Base-by-base conservation (phyloP, 2,797 vertebrate species). In the Intellagama lesueurii region DNA sequence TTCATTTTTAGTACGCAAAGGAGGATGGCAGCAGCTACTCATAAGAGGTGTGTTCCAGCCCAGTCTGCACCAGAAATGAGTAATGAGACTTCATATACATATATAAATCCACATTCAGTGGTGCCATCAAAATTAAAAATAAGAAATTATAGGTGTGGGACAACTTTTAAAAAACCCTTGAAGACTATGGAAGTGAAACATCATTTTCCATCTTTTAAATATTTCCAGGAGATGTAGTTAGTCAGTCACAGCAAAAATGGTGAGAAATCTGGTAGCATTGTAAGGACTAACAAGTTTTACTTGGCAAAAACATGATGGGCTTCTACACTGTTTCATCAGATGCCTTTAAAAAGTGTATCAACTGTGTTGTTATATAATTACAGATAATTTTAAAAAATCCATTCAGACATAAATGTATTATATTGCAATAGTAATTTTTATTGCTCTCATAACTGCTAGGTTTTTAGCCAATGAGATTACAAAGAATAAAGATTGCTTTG, bases 341-440 rank as follows among this genome's bases (percentile, higher is more conserved):
- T 2, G 5, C 60, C 19, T 64, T 64, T 22, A 19, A 64, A 64
- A 64, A 64, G 19, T 64, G 19, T 64, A 24, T 19, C 60, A 64
- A 64, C 16, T 4, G 60, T 22, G 49, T 7, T 52, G 49, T 7
- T 52, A 52, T 52, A 64, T 2, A 35, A 47, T 60, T 72, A n/a
- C 4, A 47, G 17, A 47, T 17, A 30, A 7, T 35, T 75, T 76
- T 77, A 47, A 78, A 24, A 78, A 32, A 73, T 47, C 16, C 11
- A 49, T 88, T 32, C 24, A 76, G 30, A 64, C 4, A 11, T 40
- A 28, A 66, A 5, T 66, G 32, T 52, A 22, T 60, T 28, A n/a
- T 85, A 47, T 40, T 78, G 64, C 40, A 75, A 64, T 24, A 40
- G 56, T 40, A 81, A 12, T 68, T 77, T 81, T 90, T 90, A 86